A percentile compares a stretch with the other conserved stretches of the same genome.
Conservation (phyloP, 2,113 vertebrate species). For the Cichladusa arquata region DNA sequence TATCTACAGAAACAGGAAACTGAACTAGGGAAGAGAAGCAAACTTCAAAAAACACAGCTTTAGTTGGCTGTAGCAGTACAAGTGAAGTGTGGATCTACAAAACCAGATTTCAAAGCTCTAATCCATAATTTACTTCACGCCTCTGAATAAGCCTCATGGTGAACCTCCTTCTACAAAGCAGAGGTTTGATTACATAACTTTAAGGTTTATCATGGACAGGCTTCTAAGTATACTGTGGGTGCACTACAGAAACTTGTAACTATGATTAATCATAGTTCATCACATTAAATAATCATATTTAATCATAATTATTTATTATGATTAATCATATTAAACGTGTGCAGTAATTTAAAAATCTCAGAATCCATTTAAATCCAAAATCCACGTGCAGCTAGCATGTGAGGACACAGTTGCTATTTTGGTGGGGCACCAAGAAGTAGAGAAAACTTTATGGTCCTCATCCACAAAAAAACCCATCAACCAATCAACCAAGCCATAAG, state of each 20-base stretch:
- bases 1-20: not conserved
- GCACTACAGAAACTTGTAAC: not conserved
- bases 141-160: not conserved
- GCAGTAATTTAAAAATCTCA: not conserved
- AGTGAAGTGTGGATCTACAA: not conserved
- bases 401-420: not conserved
- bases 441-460: not conserved
- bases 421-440: not conserved
- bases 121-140: not conserved
- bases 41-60: not conserved
- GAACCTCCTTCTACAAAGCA: not conserved
- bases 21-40: not conserved
- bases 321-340: fast-evolving
- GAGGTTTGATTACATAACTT: not conserved
- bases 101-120: not conserved
- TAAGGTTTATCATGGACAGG: not conserved
- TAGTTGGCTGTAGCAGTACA: not conserved
- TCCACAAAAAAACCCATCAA: not conserved
- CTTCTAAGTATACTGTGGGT: not conserved
- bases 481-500: not conserved
- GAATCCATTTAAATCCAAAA: not conserved
- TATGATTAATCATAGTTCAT: not conserved
- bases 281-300: no score
- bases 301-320: no score
- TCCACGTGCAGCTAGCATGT: not conserved